These are phyloP conservation scores for Mya arenaria DNA, from an alignment of 1,140 invertebrate species.

Conservation along the genomic window DNA sequence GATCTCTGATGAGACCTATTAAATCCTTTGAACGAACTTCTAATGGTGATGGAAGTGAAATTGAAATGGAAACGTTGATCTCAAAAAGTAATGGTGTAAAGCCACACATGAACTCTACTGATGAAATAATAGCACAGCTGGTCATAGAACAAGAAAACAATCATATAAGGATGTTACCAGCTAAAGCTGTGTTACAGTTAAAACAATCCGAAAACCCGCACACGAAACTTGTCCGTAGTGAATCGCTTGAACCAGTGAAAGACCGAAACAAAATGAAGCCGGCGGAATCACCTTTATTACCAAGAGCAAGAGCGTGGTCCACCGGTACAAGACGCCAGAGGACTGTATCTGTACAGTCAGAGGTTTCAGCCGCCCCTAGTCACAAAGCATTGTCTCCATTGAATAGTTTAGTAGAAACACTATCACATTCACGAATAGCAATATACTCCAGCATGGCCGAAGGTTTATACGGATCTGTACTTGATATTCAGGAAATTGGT, in stretches of 20 bases:
- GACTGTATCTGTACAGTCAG: constrained; percentile 5
- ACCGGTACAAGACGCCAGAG: neutral
- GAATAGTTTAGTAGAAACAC: constrained; percentile 27
- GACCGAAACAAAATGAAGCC: neutral
- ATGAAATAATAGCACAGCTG: constrained; percentile 18
- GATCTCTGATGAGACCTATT: constrained; percentile 39
- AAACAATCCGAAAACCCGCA: neutral
- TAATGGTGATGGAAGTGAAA: neutral
- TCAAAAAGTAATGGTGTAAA: neutral
- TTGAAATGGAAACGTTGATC: neutral
- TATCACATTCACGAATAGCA: constrained; percentile 31
- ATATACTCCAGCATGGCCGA: constrained; percentile 26
- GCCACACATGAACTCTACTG: constrained; percentile 1
- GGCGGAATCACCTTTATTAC: constrained; percentile 17
- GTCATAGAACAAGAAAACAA: constrained; percentile 20
- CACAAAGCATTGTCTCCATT: constrained; percentile 1
- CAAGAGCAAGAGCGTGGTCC: constrained; percentile 24
- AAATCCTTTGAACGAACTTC: constrained; percentile 26
- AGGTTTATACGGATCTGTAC: constrained; percentile 33
- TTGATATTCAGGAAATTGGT: constrained; percentile 23
- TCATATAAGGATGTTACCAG: neutral
- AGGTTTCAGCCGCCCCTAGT: neutral
- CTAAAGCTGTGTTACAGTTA: constrained; percentile 7
- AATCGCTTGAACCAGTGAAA: constrained; percentile 5
- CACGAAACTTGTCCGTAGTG: constrained; percentile 26